These are phyloP conservation scores for Orthonychiurus folsomi DNA, from an alignment of 2,888 invertebrate species.

Conservation along the genomic window DNA sequence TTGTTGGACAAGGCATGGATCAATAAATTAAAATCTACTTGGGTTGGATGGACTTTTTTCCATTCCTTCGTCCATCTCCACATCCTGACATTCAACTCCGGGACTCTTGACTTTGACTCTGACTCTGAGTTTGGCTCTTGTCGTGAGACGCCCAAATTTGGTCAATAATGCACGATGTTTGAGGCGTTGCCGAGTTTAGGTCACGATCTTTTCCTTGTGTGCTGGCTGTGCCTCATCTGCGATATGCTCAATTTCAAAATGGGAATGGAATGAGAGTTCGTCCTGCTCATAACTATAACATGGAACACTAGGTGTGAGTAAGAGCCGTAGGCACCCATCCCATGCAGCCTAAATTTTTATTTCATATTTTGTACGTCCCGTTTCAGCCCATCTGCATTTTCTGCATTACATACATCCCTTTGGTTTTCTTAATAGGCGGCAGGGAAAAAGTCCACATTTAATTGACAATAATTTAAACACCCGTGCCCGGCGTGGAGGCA, in stretches of 20 bases:
- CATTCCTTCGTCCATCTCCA: no score
- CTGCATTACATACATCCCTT: no score
- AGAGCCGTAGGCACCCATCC: neutral
- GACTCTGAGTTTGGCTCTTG: conserved; percentile 8
- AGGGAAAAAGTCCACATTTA: no score
- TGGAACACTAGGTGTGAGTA: neutral
- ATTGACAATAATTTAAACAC: no score
- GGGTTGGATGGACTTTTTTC: neutral
- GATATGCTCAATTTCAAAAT: neutral
- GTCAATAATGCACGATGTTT: conserved; percentile 29
- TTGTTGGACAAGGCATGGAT: no score
- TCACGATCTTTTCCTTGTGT: conserved; percentile 14
- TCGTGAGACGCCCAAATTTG: conserved; percentile 34
- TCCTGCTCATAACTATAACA: conserved; percentile 1
- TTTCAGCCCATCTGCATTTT: neutral
- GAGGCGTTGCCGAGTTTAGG: conserved; percentile 18
- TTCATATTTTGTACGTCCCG: neutral
- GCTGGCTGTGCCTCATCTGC: neutral
- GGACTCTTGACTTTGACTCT: neutral
- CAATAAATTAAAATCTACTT: neutral
- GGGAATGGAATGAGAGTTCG: no score
- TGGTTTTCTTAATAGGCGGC: no score
- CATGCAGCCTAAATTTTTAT: neutral
- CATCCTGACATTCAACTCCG: neutral
- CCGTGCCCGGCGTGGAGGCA: no score